Evolutionary conservation across 2,113 vertebrate species (phyloP), one percentile per base, ranked within the genome.

Genomic region (Amphiprion percula): DNA sequence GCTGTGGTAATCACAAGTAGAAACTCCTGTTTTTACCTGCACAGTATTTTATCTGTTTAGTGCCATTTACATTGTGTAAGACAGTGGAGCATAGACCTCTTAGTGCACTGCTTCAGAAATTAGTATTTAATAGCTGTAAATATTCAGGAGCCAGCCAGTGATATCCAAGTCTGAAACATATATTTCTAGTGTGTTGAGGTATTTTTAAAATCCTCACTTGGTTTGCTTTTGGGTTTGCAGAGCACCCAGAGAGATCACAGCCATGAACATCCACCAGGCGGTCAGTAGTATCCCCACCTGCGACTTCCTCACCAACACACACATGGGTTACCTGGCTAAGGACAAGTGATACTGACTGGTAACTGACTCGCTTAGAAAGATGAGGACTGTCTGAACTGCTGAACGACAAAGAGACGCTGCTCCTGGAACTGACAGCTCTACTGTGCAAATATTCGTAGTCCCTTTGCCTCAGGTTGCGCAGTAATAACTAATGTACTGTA

Each of bases 301-400:
- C 86, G 98, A 99, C 93, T 99, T 99, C 92, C 96, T 99, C 87
- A 97, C 98, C 75, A 99, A 99, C 93, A 93, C 96, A 60, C 80
- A 86, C 94, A 97, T 99, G 98, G 98, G 97, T 61, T 94, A 95
- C 83, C 69, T 96, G 84, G 85, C 90, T 3, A 94, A 94, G 80
- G 89, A 95, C 70, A 85, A 85, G 59, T 12, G 53, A 69, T 66
- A 4, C 0, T 11, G 49, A 49, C 23, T 33, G 11, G 39, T 61
- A 33, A 68, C 37, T 9, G 59, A 71, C 58, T 23, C 46, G 3
- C 5, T 21, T 47, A 24, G 3, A 68, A 53, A 56, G 5, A n/a
- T 15, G 77, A 61, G 24, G 74, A 49, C 71, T 49, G 66, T 60
- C 33, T 37, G 59, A 55, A 1, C 26, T 19, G 37, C 26, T 56